phyloP scores from a whole-genome alignment of 2,113 vertebrate species.

The Terrapene triunguis region DNA sequence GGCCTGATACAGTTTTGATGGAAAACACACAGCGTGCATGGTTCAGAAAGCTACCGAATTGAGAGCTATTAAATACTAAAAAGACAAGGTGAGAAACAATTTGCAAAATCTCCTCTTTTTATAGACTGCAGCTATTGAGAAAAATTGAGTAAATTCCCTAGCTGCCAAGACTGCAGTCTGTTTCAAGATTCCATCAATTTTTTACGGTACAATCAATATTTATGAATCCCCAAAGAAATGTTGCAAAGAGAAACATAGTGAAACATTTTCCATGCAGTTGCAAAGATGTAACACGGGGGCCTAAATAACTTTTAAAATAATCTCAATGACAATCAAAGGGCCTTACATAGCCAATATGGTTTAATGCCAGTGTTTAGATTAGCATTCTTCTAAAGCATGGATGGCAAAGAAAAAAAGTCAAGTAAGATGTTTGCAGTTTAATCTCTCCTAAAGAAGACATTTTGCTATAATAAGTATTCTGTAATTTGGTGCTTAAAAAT shows the following conservation, averaged over 20 bases:
- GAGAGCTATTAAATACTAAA: constrained; percentile 89
- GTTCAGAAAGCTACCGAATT: constrained; percentile 83
- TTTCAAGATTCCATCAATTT: constrained; percentile 94
- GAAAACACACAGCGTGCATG: constrained; percentile 74
- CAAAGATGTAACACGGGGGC: constrained; percentile 82
- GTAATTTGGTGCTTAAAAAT: constrained; percentile 82
- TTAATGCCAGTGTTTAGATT: constrained; percentile 84
- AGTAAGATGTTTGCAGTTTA: constrained; percentile 63
- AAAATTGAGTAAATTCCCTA: constrained; percentile 93
- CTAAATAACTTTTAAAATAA: constrained; percentile 91
- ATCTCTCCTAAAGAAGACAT: constrained; percentile 78
- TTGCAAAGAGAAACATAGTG: constrained; percentile 90
- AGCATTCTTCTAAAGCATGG: constrained; percentile 62
- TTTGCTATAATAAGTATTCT: constrained; percentile 72
- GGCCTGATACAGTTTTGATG: constrained; percentile 81
- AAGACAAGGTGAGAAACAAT: constrained; percentile 91
- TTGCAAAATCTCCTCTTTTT: constrained; percentile 91
- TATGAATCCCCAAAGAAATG: constrained; percentile 98
- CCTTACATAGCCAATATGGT: constrained; percentile 84
- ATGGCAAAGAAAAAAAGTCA: constrained; percentile 16
- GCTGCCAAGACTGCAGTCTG: constrained; percentile 85
- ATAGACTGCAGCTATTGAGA: constrained; percentile 91
- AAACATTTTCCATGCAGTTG: constrained; percentile 83
- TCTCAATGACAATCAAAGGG: constrained; percentile 87
- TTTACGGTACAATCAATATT: constrained; percentile 99